These are phyloP conservation scores for Cyanoderma ruficeps DNA, from an alignment of 2,113 vertebrate species.

Conservation along the genomic window DNA sequence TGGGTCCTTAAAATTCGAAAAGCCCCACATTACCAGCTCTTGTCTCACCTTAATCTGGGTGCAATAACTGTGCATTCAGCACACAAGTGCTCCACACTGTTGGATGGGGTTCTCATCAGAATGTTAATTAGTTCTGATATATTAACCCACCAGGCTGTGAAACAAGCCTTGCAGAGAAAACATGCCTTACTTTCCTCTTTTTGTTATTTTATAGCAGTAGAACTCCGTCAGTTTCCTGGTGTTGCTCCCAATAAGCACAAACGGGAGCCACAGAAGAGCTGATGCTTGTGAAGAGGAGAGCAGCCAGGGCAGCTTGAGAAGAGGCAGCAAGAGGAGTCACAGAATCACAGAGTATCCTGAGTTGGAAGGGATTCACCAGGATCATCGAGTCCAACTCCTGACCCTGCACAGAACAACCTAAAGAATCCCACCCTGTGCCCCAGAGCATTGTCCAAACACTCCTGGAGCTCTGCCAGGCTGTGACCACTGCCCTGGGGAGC, in stretches of 20 bases:
- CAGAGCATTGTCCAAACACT: background rate
- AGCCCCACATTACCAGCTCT: background rate
- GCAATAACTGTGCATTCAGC: background rate
- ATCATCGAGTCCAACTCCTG: accelerated
- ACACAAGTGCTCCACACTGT: background rate
- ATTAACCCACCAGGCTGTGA: constrained; percentile 3
- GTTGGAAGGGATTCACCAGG: background rate
- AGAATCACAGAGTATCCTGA: background rate
- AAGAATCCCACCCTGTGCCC: background rate
- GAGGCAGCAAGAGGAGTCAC: background rate
- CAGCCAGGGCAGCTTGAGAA: background rate
- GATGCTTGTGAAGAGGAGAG: background rate
- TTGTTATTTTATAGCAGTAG: background rate
- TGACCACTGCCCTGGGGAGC: background rate
- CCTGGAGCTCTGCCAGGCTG: background rate
- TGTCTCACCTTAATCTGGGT: background rate
- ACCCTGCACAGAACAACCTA: background rate
- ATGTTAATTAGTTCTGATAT: constrained; percentile 33
- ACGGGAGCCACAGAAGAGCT: background rate
- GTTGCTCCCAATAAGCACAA: background rate
- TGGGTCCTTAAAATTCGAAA: background rate
- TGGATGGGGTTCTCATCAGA: background rate
- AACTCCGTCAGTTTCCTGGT: background rate
- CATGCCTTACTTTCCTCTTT: background rate
- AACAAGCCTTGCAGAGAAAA: background rate